Percentiles rank a stretch among this genome's conserved stretches.
These are phyloP conservation scores for Octodonta nipae DNA, from an alignment of 2,888 invertebrate genomes.

Conservation along the genomic window DNA sequence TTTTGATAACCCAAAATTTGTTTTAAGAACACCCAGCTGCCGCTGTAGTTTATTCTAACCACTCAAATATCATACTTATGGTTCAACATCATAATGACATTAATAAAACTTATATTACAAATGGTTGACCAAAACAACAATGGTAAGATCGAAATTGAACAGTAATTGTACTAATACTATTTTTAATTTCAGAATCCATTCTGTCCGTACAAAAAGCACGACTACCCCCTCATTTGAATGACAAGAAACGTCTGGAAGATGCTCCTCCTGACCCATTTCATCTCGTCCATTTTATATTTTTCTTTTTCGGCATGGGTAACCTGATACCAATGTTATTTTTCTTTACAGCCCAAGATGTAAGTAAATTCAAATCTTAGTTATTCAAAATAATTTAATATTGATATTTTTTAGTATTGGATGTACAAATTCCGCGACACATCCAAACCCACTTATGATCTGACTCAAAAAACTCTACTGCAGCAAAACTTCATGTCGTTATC, in stretches of 20 bases:
- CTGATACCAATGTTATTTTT: neutral
- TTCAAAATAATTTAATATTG: neutral
- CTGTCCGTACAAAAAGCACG: too few relatives aligned
- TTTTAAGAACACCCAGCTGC: too few relatives aligned
- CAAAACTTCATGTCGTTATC: slow-evolving; percentile 6
- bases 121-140: too few relatives aligned
- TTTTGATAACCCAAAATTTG: too few relatives aligned
- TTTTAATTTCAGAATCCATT: neutral
- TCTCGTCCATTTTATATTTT: neutral
- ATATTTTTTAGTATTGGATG: slow-evolving; percentile 18
- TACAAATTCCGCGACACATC: slow-evolving; percentile 16
- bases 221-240: too few relatives aligned
- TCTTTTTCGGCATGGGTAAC: neutral
- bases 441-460: slow-evolving; percentile 2
- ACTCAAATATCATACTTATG: too few relatives aligned
- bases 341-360: slow-evolving; percentile 2
- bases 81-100: too few relatives aligned
- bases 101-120: too few relatives aligned
- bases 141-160: too few relatives aligned
- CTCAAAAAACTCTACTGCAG: slow-evolving; percentile 5
- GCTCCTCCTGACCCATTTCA: slow-evolving; percentile 1
- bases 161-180: too few relatives aligned
- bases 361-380: neutral
- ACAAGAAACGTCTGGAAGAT: neutral
- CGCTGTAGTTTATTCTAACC: too few relatives aligned